phyloP scores from a whole-genome alignment of 2,113 vertebrate species.

The Psammodynastes pulverulentus region DNA sequence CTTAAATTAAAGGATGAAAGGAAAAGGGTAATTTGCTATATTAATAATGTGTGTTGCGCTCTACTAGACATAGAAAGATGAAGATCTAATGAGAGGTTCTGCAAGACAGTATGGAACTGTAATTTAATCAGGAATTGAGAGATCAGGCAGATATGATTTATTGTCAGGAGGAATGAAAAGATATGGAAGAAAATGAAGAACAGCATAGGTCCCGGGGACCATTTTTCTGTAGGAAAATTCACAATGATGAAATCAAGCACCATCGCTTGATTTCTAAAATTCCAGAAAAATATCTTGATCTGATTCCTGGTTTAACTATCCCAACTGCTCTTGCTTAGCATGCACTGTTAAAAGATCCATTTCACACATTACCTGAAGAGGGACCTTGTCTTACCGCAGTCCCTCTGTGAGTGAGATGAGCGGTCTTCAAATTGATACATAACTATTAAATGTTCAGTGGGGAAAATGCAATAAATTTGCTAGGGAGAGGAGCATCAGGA shows the following conservation, averaged over 20 bases:
- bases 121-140: background rate
- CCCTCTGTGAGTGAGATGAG: background rate
- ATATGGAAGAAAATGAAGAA: background rate
- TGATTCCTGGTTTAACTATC: background rate
- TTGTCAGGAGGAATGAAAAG: background rate
- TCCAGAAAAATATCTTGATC: background rate
- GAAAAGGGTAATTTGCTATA: constrained; percentile 18
- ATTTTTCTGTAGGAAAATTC: fast-evolving
- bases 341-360: background rate
- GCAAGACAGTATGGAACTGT: background rate
- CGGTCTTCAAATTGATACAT: background rate
- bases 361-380: background rate
- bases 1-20: constrained; percentile 2
- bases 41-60: constrained; percentile 31
- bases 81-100: constrained; percentile 19
- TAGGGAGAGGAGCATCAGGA: background rate
- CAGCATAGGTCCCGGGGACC: background rate
- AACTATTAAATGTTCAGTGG: background rate
- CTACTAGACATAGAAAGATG: constrained; percentile 18
- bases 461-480: background rate
- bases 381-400: background rate
- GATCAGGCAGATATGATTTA: background rate
- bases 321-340: fast-evolving
- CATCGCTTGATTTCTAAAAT: fast-evolving
- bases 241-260: fast-evolving